Evolutionary conservation across 2,113 vertebrate species (phyloP).

Genomic region (Mormyrus iriodes): DNA sequence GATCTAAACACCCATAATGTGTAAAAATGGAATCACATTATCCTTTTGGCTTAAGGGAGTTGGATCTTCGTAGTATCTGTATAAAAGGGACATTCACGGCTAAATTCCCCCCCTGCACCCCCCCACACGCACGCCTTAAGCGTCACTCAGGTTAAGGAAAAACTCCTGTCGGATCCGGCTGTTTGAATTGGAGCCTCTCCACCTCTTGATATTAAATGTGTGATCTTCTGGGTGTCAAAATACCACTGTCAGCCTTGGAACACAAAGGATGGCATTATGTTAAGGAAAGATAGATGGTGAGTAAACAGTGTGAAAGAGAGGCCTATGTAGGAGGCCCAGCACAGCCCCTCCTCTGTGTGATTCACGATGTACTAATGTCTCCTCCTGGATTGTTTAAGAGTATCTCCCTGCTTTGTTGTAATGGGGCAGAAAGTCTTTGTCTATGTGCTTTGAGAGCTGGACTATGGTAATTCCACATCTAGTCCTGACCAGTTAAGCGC

Average conservation of each 20-base stretch:
- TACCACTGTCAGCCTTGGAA: slow-evolving; percentile 26
- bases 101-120: background rate
- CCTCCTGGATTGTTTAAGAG: slow-evolving; percentile 22
- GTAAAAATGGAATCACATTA: background rate
- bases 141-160: slow-evolving; percentile 19
- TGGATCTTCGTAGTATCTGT: background rate
- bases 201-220: slow-evolving; percentile 24
- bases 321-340: slow-evolving; percentile 14
- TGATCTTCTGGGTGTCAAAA: slow-evolving; percentile 35
- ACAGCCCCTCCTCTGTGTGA: slow-evolving; percentile 13
- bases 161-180: background rate
- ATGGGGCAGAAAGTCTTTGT: background rate
- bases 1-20: background rate
- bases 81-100: background rate
- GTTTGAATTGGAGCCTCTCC: slow-evolving; percentile 12
- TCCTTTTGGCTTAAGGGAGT: background rate
- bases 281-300: slow-evolving; percentile 21
- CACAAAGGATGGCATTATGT: slow-evolving; percentile 30
- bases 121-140: background rate
- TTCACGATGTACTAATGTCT: slow-evolving; percentile 30
- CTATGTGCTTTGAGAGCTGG: background rate
- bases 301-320: slow-evolving; percentile 24
- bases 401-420: background rate
- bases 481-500: background rate
- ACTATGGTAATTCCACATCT: background rate